Evolutionary conservation across 2,113 vertebrate species (phyloP).

Genomic region (Sylvietta virens): DNA sequence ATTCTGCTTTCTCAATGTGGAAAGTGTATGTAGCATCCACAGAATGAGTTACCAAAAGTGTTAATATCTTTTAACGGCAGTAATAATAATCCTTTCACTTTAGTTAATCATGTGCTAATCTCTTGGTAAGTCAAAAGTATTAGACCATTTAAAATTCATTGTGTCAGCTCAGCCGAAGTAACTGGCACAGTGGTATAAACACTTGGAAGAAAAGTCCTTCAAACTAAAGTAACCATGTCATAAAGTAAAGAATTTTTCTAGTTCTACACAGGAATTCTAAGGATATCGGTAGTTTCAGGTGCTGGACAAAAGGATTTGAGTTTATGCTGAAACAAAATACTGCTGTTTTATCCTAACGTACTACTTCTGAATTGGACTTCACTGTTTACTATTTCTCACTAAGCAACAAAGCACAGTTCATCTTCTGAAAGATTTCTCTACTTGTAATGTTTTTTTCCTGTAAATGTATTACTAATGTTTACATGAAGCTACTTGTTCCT

Average conservation of each 20-base stretch:
- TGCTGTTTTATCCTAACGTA: constrained; percentile 25
- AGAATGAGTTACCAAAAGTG: constrained; percentile 67
- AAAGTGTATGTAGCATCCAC: constrained; percentile 8
- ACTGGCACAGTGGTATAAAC: constrained; percentile 58
- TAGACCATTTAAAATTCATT: constrained; percentile 74
- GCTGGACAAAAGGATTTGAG: constrained; percentile 37
- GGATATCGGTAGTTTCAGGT: constrained; percentile 38
- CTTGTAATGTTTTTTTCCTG: not conserved
- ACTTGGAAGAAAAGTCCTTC: constrained; percentile 58
- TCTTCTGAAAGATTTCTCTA: not conserved
- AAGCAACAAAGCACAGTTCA: not conserved
- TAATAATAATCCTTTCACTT: constrained; percentile 72
- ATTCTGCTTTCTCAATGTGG: not conserved
- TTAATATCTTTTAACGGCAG: constrained; percentile 73
- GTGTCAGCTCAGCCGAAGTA: constrained; percentile 66
- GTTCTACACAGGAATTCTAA: constrained; percentile 41
- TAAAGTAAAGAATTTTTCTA: constrained; percentile 56
- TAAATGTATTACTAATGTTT: not conserved
- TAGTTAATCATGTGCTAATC: constrained; percentile 77
- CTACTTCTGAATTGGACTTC: constrained; percentile 31
- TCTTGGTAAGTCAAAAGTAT: constrained; percentile 72
- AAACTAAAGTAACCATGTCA: constrained; percentile 60
- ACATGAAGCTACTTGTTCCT: not conserved
- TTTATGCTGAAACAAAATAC: constrained; percentile 39
- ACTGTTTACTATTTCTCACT: constrained; percentile 20